phyloP scores from a whole-genome alignment of 1,140 invertebrate genomes.

The Archegozetes longisetosus region DNA sequence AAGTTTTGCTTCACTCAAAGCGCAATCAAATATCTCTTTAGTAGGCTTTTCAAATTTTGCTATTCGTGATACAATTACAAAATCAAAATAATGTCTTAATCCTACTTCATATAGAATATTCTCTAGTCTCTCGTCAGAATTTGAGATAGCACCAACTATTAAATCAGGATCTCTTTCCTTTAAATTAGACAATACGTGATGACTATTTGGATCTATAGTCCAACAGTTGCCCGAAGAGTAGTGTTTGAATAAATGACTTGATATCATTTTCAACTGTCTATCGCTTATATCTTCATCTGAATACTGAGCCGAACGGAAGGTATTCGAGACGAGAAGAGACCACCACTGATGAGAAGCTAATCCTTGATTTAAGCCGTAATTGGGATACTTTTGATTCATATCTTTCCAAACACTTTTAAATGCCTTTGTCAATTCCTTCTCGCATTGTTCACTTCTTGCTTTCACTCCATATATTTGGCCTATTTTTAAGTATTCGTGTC shows the following conservation, averaged over 20 bases:
- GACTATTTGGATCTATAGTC: conserved; percentile 44
- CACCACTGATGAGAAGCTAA: conserved; percentile 67
- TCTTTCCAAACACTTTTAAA: conserved; percentile 44
- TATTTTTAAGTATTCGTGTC: conserved; percentile 50
- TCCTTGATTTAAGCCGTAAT: conserved; percentile 50
- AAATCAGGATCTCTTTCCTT: conserved; percentile 19
- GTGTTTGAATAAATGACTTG: conserved; percentile 39
- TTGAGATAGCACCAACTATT: conserved; percentile 56
- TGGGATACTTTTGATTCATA: conserved; percentile 50
- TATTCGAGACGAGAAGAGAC: conserved; percentile 44
- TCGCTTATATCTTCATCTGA: conserved; percentile 20
- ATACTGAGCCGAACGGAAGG: conserved; percentile 36
- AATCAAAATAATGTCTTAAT: conserved; percentile 52
- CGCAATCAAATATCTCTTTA: conserved; percentile 50
- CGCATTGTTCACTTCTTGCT: conserved; percentile 27
- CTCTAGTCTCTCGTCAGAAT: conserved; percentile 64
- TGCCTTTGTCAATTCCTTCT: conserved; percentile 40
- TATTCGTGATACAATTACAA: conserved; percentile 57
- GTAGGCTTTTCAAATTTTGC: conserved; percentile 56
- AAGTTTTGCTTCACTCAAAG: conserved; percentile 31
- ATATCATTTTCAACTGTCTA: conserved; percentile 36
- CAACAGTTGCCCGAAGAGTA: conserved; percentile 52
- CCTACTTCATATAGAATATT: conserved; percentile 44
- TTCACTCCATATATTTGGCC: conserved; percentile 46
- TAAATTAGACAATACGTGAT: conserved; percentile 43